phyloP scores from a whole-genome alignment of 2,888 invertebrate genomes.

The Laothoe populi region DNA sequence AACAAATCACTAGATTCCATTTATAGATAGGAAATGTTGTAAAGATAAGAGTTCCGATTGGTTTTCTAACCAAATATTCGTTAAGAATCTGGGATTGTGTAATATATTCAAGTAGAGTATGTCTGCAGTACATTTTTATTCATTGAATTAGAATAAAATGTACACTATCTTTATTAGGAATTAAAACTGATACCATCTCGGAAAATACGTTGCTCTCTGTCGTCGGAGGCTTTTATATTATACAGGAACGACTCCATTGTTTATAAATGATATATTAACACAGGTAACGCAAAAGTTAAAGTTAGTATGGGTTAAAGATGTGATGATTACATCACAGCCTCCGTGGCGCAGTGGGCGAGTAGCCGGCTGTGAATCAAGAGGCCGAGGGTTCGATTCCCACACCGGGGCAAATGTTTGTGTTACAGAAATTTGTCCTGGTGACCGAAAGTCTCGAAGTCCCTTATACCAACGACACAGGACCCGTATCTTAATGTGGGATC shows the following conservation, averaged over 20 bases:
- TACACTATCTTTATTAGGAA: background rate
- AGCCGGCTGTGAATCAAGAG: no score
- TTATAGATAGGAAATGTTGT: background rate
- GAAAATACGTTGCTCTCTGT: background rate
- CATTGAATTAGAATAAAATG: conserved; percentile 6
- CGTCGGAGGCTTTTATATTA: background rate
- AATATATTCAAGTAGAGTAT: background rate
- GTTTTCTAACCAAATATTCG: background rate
- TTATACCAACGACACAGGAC: no score
- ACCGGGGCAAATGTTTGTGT: no score
- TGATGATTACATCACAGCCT: no score
- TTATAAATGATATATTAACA: background rate
- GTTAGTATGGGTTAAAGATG: no score
- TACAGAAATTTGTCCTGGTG: no score
- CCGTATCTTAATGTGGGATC: no score
- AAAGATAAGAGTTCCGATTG: background rate
- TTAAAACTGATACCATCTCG: background rate
- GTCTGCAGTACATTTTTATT: background rate
- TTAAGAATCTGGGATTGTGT: background rate
- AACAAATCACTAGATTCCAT: background rate
- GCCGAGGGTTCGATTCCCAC: no score
- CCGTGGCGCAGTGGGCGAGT: no score
- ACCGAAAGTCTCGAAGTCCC: no score
- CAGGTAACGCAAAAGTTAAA: no score
- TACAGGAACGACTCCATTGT: background rate